phyloP scores from a whole-genome alignment of 2,113 vertebrate species.

The Plestiodon gilberti region DNA sequence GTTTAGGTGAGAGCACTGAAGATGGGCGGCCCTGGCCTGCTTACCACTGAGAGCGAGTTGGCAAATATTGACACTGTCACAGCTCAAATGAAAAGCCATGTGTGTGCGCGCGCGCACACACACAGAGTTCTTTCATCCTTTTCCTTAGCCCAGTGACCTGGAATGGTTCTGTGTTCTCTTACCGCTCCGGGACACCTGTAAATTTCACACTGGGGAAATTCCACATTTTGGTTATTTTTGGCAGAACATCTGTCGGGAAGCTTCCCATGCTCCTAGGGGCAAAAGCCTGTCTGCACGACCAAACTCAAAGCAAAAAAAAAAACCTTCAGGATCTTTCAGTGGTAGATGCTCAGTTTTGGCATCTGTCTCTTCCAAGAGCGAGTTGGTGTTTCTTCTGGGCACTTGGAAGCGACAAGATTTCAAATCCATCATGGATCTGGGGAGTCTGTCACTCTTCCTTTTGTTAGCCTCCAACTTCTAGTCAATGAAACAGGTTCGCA shows the following conservation, averaged over 20 bases:
- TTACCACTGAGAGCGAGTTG: not conserved
- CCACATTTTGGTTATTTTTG: not conserved
- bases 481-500: no score
- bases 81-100: not conserved
- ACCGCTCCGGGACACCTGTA: not conserved
- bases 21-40: not conserved
- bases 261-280: not conserved
- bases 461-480: not conserved
- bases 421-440: not conserved
- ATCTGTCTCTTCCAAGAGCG: not conserved
- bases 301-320: not conserved
- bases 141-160: not conserved
- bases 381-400: no score
- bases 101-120: no score
- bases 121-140: not conserved
- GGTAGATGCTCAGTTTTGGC: not conserved
- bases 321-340: not conserved
- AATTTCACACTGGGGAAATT: conserved; percentile 11
- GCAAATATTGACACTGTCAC: not conserved
- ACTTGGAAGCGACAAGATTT: not conserved
- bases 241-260: conserved; percentile 8
- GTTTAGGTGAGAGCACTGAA: not conserved
- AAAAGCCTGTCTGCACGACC: not conserved
- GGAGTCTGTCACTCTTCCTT: not conserved
- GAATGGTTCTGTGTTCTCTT: not conserved